phyloP scores from a whole-genome alignment of 2,888 invertebrate species.

The Macrophya annulata region DNA sequence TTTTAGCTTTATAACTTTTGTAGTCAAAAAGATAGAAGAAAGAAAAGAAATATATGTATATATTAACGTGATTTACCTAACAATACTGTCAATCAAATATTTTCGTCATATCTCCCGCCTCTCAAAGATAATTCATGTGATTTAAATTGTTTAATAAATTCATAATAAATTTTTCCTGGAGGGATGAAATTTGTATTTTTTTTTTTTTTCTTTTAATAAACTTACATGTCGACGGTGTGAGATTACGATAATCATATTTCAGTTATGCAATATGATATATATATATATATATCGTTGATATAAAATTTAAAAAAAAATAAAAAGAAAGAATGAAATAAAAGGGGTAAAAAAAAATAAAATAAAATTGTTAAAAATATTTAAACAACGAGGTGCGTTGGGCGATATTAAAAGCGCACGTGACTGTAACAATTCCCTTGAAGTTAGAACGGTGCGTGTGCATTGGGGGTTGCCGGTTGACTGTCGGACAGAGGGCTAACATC shows the following conservation, averaged over 20 bases:
- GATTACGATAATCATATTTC: slow-evolving; percentile 36
- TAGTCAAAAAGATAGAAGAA: neutral
- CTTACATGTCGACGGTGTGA: slow-evolving; percentile 42
- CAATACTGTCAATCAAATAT: neutral
- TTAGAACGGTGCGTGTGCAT: slow-evolving; percentile 48
- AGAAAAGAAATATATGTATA: too few relatives aligned
- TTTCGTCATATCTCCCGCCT: neutral
- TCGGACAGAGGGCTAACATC: slow-evolving; percentile 37
- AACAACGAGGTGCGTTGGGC: neutral
- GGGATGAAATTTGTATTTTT: neutral
- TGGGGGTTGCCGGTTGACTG: slow-evolving; percentile 53
- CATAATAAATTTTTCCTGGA: neutral
- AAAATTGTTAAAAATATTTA: neutral
- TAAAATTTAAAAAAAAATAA: neutral
- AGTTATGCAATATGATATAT: neutral
- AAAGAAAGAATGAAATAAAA: neutral
- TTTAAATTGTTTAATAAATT: neutral
- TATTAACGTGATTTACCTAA: too few relatives aligned
- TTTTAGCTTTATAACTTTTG: neutral
- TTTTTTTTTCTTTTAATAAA: neutral
- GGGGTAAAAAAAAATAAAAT: neutral
- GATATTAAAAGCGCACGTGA: slow-evolving; percentile 49
- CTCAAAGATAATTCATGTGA: neutral
- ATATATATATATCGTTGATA: neutral
- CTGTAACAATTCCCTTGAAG: slow-evolving; percentile 38